Conservation (phyloP, 2,797 vertebrate species). For the Amphiprion clarkii region DNA sequence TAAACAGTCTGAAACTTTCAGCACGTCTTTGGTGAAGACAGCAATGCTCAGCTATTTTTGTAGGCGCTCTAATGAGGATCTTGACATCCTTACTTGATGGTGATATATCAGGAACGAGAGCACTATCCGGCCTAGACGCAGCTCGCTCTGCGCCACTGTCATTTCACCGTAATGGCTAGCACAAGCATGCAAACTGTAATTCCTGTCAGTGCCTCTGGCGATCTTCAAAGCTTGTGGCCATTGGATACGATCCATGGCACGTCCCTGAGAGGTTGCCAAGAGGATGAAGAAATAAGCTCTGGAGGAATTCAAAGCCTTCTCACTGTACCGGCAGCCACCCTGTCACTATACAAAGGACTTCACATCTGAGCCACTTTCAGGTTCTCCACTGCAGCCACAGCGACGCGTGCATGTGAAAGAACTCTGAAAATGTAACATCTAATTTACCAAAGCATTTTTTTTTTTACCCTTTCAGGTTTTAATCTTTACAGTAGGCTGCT, state of each 20-base stretch:
- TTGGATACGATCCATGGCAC: conserved; percentile 61
- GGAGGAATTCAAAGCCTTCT: conserved; percentile 72
- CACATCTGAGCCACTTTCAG: conserved; percentile 56
- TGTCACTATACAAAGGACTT: conserved; percentile 47
- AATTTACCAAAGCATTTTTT: conserved; percentile 18
- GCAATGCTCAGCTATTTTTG: conserved; percentile 67
- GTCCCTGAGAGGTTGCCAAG: conserved; percentile 68
- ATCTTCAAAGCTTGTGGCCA: conserved; percentile 61
- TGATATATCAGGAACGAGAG: conserved; percentile 51
- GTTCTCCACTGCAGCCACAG: conserved; percentile 34
- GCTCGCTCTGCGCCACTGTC: conserved; percentile 18
- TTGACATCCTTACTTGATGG: conserved; percentile 58
- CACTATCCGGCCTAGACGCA: conserved; percentile 28
- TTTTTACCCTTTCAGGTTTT: background rate
- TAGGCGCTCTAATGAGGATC: conserved; percentile 61
- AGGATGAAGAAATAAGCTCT: conserved; percentile 73
- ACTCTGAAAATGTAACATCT: conserved; percentile 40
- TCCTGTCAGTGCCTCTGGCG: conserved; percentile 56
- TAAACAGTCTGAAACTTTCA: conserved; percentile 41
- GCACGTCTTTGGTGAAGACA: conserved; percentile 28
- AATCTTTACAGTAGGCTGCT: conserved; percentile 2
- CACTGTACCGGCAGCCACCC: conserved; percentile 45
- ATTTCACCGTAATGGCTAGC: conserved; percentile 35
- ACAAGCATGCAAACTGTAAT: conserved; percentile 44
- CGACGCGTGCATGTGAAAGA: conserved; percentile 17